Evolutionary conservation across 1,140 invertebrate genomes (phyloP).

Genomic region (Drosophila micromelanica): DNA sequence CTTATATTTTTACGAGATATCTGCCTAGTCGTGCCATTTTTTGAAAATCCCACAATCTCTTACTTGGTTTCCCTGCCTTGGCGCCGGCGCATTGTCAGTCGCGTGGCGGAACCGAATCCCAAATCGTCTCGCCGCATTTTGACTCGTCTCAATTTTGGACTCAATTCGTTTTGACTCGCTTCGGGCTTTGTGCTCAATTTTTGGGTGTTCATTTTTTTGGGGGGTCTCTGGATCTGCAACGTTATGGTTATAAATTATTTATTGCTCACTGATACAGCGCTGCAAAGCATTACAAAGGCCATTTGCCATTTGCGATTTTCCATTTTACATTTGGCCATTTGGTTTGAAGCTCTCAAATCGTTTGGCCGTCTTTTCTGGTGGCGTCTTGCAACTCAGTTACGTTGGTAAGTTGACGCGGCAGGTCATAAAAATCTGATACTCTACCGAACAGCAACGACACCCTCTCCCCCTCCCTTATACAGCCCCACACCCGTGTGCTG

Average conservation of each 20-base stretch:
- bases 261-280: constrained; percentile 59
- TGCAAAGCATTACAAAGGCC: constrained; percentile 35
- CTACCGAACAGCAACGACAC: background rate
- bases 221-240: constrained; percentile 58
- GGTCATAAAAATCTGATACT: constrained; percentile 70
- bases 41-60: background rate
- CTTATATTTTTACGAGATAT: background rate
- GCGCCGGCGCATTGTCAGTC: constrained; percentile 60
- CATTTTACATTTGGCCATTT: constrained; percentile 6
- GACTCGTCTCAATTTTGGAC: constrained; percentile 4
- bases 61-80: constrained; percentile 60
- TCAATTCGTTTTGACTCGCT: constrained; percentile 22
- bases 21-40: background rate
- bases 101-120: constrained; percentile 2
- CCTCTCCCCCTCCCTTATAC: background rate
- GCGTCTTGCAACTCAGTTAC: too few relatives aligned
- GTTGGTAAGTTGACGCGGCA: constrained; percentile 61
- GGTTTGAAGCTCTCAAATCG: background rate
- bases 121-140: constrained; percentile 3
- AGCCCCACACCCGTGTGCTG: too few relatives aligned
- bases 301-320: constrained; percentile 31
- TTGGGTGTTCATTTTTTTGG: constrained; percentile 4
- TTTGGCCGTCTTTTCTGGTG: too few relatives aligned
- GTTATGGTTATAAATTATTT: constrained; percentile 76
- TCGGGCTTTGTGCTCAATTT: constrained; percentile 4